Evolutionary conservation across 1,140 invertebrate species (phyloP).

Genomic region (Drosophila murphyi): DNA sequence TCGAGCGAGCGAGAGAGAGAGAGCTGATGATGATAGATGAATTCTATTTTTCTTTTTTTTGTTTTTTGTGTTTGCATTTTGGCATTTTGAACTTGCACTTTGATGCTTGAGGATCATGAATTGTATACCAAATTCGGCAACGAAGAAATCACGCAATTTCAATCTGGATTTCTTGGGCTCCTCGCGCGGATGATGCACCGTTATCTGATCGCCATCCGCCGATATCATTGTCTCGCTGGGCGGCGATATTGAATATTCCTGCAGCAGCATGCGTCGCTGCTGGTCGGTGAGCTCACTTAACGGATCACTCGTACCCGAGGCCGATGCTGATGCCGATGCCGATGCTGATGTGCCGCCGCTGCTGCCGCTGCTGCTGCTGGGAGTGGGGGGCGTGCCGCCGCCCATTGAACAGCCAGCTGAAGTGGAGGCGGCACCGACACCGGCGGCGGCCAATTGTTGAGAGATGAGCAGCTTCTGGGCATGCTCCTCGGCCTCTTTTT

Average conservation of each 20-base stretch:
- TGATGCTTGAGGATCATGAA: background rate
- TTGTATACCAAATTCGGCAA: constrained; percentile 82
- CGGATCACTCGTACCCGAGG: constrained; percentile 44
- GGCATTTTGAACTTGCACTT: constrained; percentile 4
- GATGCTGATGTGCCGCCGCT: constrained; percentile 1
- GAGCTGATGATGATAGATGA: constrained; percentile 12
- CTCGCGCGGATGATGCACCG: constrained; percentile 80
- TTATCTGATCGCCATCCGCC: constrained; percentile 83
- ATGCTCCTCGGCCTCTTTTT: constrained; percentile 84
- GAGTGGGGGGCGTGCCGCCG: constrained; percentile 36
- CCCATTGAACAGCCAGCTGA: constrained; percentile 35
- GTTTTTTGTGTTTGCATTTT: too few species aligned
- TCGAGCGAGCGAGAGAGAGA: constrained; percentile 4
- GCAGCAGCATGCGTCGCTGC: constrained; percentile 74
- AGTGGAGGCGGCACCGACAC: constrained; percentile 38
- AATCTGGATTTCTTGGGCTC: constrained; percentile 79
- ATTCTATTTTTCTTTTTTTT: background rate
- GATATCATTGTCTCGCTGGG: constrained; percentile 81
- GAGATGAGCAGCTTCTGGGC: constrained; percentile 82
- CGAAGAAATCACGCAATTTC: constrained; percentile 84
- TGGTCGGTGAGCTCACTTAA: constrained; percentile 75
- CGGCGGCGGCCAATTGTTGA: constrained; percentile 74
- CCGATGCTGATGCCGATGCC: background rate
- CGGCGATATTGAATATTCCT: constrained; percentile 80
- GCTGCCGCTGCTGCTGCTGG: constrained; percentile 28